Evolutionary conservation across 2,888 invertebrate species (phyloP), one percentile per base, ranked within the genome.

Genomic region (Empis livida): DNA sequence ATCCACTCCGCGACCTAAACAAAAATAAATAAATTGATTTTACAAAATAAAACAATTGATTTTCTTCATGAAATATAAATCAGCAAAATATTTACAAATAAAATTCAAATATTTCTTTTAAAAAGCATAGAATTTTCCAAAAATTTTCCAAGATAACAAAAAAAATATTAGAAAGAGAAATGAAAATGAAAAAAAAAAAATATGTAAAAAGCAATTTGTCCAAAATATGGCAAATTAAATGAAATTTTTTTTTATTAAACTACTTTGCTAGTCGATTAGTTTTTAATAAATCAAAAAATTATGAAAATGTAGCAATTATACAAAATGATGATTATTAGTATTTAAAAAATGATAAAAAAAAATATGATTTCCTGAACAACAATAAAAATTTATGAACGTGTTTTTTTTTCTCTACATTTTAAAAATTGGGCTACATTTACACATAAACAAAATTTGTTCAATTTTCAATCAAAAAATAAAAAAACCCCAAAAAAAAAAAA

Each of bases 1-100:
- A 73, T 74, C 84, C 84, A 84, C 64, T 84, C 84, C 53, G 78
- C 80, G 58, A 68, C 69, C 69, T 70, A 48, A 5, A 45, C 46
- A n/a, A 38, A 13, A 13, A 32, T 20, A 13, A 6, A 5, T 17
- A 43, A 32, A 44, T 42, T 20, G 5, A 14, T 20, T 32, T n/a
- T 17, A 16, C 15, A n/a, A n/a, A n/a, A n/a, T n/a, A n/a, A n/a
- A n/a, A n/a, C n/a, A n/a, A n/a, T 20, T 5, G 20, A 20, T 5
- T 5, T 20, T 20, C 3, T 20, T 20, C 20, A 5, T 5, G 4
- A 20, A 20, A 39, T 15, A 15, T 20, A 40, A 11, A 17, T 10
- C 10, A 37, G 8, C 10, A 15, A 37, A 37, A 37, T 15, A 27
- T 27, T 8, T 27, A 27, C 23, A 37, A 38, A 11, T 31, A n/a